Percentiles rank a stretch among this genome's conserved stretches.
Evolutionary conservation across 2,888 invertebrate species (phyloP).

Genomic region (Rhagonycha fulva): DNA sequence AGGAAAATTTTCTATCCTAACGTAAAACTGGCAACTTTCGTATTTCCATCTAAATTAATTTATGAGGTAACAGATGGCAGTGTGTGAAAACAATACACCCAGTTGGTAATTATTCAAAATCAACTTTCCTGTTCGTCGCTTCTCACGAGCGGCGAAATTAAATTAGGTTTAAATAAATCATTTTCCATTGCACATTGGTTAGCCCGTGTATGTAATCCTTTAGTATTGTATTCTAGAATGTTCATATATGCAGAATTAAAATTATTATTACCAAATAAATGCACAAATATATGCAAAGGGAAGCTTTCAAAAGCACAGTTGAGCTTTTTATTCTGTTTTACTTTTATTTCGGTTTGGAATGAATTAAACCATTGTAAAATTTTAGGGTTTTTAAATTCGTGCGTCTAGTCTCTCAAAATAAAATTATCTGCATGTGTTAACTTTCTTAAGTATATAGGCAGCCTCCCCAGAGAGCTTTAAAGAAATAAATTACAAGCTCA

Average conservation of each 20-base stretch:
- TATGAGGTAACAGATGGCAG: constrained; percentile 21
- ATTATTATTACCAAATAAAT: not conserved
- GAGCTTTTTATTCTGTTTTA: not conserved
- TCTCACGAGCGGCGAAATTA: constrained; percentile 36
- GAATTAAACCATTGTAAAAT: not conserved
- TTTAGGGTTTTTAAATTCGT: not conserved
- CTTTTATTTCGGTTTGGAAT: not conserved
- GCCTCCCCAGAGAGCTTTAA: not conserved
- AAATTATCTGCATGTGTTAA: not conserved
- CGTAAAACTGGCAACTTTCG: not conserved
- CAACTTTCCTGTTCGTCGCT: constrained; percentile 35
- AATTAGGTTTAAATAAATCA: constrained; percentile 39
- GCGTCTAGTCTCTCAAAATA: not conserved
- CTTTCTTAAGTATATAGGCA: not conserved
- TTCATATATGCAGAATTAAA: not conserved
- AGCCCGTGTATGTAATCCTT: not conserved
- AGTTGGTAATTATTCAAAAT: constrained; percentile 34
- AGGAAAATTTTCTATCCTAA: not conserved
- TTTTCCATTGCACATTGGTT: constrained; percentile 31
- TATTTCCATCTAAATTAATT: constrained; percentile 16
- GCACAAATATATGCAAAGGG: not conserved
- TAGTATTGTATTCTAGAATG: not conserved
- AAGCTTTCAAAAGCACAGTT: not conserved
- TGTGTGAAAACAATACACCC: constrained; percentile 21
- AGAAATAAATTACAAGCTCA: not conserved